Base-by-base conservation (phyloP, 1,140 invertebrate species). In the Drosophila sechellia region DNA sequence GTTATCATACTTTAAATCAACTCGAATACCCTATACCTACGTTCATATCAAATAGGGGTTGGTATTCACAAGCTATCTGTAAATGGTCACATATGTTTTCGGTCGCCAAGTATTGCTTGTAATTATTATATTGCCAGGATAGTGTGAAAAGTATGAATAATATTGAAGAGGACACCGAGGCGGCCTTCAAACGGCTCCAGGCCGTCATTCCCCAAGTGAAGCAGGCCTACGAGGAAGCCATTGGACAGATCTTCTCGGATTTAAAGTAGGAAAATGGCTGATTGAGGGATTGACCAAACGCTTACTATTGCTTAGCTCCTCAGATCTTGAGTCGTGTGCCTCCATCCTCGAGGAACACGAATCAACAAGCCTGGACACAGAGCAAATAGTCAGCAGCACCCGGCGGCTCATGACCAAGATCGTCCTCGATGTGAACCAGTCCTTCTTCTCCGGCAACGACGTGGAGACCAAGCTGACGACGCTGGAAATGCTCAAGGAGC, bases 401-500 rank as follows among this genome's bases (percentile, higher is more conserved):
- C 76, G 71, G 4, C 5, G 13, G 0, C 43, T 35, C 13, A 79
- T 86, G 79, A 55, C 50, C 12, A 31, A 42, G 5, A 20, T 79
- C 11, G 12, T 86, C 35, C 22, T 43, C 2, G 50, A 76, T 5
- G 42, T 83, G 10, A 79, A 71, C n/a, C 57, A 72, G 5, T 46
- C 53, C 12, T 83, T 83, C 17, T 89, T 72, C 34, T 27, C 50
- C 6, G 20, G 17, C 25, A 79, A 81, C 22, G 84, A 79, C 48
- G 73, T 86, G n/a, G 68, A 59, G 1, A 74, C 69, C 13, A 87
- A 87, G 35, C 37, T 87, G 4, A 63, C 83, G 11, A 72, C 71
- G 1, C 40, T 87, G 6, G 83, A 87, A 50, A 61, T 87, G 15
- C 77, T 87, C 0, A 87, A 89, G 49, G 83, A 89, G 11, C 79